These are phyloP conservation scores for Salticus scenicus DNA, from an alignment of 2,888 invertebrate species.

Conservation along the genomic window DNA sequence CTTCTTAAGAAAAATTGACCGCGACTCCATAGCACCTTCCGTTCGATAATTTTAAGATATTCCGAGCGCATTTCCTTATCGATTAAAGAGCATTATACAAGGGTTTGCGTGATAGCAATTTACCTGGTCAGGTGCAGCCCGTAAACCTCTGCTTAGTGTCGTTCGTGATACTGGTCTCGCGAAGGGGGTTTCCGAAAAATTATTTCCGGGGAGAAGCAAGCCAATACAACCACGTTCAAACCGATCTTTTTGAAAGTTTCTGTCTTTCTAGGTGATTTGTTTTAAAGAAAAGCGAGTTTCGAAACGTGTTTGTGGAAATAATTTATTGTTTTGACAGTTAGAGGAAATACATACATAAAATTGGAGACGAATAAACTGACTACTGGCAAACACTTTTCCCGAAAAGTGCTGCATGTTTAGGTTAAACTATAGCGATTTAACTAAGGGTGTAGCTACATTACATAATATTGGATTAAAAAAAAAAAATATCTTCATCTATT, in stretches of 20 bases:
- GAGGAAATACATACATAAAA: too few relatives aligned
- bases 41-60: constrained; percentile 66
- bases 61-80: constrained; percentile 30
- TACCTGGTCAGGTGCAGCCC: constrained; percentile 10
- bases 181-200: constrained; percentile 17
- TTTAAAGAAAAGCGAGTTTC: not conserved
- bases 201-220: not conserved
- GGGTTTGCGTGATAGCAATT: constrained; percentile 41
- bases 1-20: constrained; percentile 61
- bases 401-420: too few relatives aligned
- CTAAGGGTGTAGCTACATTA: too few relatives aligned
- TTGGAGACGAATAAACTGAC: too few relatives aligned
- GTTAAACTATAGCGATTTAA: too few relatives aligned
- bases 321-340: too few relatives aligned
- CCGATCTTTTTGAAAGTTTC: not conserved
- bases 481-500: too few relatives aligned
- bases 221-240: not conserved
- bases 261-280: not conserved
- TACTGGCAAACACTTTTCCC: too few relatives aligned
- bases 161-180: not conserved
- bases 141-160: not conserved
- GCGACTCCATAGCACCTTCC: constrained; percentile 12
- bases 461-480: too few relatives aligned
- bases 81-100: constrained; percentile 40
- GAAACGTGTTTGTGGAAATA: not conserved